Evolutionary conservation across 2,797 vertebrate genomes (phyloP), one percentile per base, ranked within the genome.

Genomic region (Phoebastria nigripes): DNA sequence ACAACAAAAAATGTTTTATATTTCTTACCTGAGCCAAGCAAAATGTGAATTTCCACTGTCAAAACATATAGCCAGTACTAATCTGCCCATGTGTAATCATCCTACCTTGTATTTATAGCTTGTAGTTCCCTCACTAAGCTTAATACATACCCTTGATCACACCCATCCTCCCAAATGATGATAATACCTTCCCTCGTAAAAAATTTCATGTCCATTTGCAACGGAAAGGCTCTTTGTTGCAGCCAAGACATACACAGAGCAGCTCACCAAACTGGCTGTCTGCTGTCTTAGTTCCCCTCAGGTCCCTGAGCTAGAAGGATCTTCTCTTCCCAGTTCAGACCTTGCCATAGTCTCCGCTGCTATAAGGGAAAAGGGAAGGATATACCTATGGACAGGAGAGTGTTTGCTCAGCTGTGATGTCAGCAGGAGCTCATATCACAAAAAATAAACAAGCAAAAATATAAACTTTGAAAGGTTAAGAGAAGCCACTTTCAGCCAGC

Each of bases 321-420:
- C 41, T 51, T 77, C 24, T 80, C 49, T 59, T 66, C 17, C 52
- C 42, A n/a, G 18, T 14, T 83, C 28, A 86, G 31, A 44, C 6
- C 14, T 71, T 65, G 19, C 35, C 11, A 17, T 33, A 66, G 33
- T 58, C 19, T 62, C 29, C 1, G 1, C 35, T 78, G 31, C 37
- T 70, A 24, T 35, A 82, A 76, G 16, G 31, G 55, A 65, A 90
- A 65, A 80, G 1, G 21, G 78, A 90, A 85, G 21, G 2, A 1
- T 0, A 0, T 52, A 28, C 2, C 33, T 69, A 11, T 11, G 5
- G 2, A 44, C 10, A 37, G 13, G 35, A 79, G 6, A 47, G 4
- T 28, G 22, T 56, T 79, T 85, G 24, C 42, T 90, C 52, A 85
- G 24, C 19, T 85, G 24, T 42, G 49, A 70, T 28, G 14, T 33